Evolutionary conservation across 2,797 vertebrate species (phyloP).

Genomic region (Coilia nasus): DNA sequence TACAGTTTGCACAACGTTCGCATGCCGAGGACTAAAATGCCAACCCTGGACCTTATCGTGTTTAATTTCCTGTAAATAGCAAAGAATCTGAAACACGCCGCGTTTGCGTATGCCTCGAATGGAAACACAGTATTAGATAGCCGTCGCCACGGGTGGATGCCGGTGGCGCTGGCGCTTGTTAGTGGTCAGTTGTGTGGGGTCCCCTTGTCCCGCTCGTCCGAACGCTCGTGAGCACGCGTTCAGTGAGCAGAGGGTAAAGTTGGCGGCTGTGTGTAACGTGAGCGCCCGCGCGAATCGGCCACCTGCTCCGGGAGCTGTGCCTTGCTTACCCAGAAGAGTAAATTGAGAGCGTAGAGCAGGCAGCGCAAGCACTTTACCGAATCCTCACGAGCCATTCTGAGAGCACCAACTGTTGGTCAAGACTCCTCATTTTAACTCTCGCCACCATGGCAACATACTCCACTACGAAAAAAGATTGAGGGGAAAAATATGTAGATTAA

Average conservation of each 20-base stretch:
- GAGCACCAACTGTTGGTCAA: conserved; percentile 61
- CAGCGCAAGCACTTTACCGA: conserved; percentile 94
- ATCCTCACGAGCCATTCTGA: conserved; percentile 94
- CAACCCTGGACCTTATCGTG: conserved; percentile 65
- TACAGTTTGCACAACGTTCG: conserved; percentile 37
- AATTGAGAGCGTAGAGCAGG: conserved; percentile 91
- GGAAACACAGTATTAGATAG: neutral
- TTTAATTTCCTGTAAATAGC: conserved; percentile 71
- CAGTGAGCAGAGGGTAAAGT: conserved; percentile 45
- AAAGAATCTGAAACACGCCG: conserved; percentile 60
- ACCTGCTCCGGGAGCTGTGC: conserved; percentile 70
- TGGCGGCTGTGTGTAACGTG: conserved; percentile 54
- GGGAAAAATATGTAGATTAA: neutral
- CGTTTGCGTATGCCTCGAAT: conserved; percentile 38
- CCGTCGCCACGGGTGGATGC: neutral
- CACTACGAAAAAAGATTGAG: conserved; percentile 41
- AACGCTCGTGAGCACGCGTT: neutral
- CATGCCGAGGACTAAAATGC: conserved; percentile 48
- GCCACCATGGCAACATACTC: conserved; percentile 65
- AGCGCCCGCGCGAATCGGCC: conserved; percentile 53
- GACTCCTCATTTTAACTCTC: conserved; percentile 77
- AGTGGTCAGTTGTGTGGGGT: conserved; percentile 2
- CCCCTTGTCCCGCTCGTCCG: neutral
- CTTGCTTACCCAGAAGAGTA: conserved; percentile 95
- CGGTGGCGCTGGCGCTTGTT: neutral